phyloP scores from a whole-genome alignment of 2,797 vertebrate genomes.

The Liasis olivaceus region DNA sequence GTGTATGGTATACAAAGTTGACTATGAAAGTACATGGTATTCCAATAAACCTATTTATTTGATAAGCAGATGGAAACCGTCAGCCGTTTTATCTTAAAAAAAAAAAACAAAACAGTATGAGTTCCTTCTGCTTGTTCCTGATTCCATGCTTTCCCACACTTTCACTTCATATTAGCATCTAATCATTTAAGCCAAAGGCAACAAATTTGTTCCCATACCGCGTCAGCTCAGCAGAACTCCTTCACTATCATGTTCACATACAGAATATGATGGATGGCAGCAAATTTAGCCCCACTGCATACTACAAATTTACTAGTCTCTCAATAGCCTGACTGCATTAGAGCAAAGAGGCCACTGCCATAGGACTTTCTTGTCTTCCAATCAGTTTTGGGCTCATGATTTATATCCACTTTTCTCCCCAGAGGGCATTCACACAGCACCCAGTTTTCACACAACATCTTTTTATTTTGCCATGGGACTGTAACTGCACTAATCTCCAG shows the following conservation, averaged over 20 bases:
- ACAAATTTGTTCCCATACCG: constrained; percentile 28
- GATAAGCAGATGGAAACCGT: constrained; percentile 55
- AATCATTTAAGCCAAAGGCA: constrained; percentile 5
- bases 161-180: constrained; percentile 51
- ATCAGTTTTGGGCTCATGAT: neutral
- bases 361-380: neutral
- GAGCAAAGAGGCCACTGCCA: neutral
- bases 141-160: constrained; percentile 43
- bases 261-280: constrained; percentile 32
- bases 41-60: constrained; percentile 64
- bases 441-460: neutral
- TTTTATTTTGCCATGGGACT: neutral
- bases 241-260: constrained; percentile 13
- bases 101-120: constrained; percentile 26
- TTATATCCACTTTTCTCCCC: neutral
- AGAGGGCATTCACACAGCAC: neutral
- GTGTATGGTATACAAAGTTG: constrained; percentile 53
- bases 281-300: constrained; percentile 17
- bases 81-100: constrained; percentile 45
- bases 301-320: constrained; percentile 17
- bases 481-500: neutral
- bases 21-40: constrained; percentile 47
- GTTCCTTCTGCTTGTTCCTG: constrained; percentile 50
- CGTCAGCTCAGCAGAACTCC: constrained; percentile 1
- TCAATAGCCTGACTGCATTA: neutral